Conservation (phyloP, 1,140 invertebrate species). For the Araneus ventricosus region DNA sequence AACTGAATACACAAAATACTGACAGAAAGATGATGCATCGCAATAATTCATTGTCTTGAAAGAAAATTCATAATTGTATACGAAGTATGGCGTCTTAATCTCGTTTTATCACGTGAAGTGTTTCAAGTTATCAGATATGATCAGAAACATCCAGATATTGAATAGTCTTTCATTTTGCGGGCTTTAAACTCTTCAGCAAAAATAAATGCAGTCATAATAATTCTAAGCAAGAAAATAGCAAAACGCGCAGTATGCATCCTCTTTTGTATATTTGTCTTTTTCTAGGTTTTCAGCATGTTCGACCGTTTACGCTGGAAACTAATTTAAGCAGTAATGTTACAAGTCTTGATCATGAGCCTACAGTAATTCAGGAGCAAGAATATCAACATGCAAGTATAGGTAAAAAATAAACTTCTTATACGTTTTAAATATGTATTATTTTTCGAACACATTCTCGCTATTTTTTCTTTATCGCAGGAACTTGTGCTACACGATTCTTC, state of each 20-base stretch:
- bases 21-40: not conserved
- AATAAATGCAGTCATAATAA: not conserved
- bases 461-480: too few species aligned
- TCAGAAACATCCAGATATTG: not conserved
- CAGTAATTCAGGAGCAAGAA: not conserved
- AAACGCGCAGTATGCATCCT: not conserved
- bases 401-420: not conserved
- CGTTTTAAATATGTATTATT: too few species aligned
- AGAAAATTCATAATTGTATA: not conserved
- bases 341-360: not conserved
- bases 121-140: slow-evolving; percentile 17
- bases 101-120: not conserved
- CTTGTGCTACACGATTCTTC: too few species aligned
- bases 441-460: too few species aligned
- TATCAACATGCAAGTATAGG: not conserved
- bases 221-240: not conserved
- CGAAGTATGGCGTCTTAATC: not conserved
- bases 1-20: not conserved
- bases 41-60: not conserved
- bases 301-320: not conserved
- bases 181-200: slow-evolving; percentile 1
- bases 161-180: not conserved
- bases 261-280: not conserved
- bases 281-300: not conserved
- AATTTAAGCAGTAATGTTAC: not conserved